Base-by-base conservation (phyloP, 2,888 invertebrate genomes). In the Phoenoteleia sp. region DNA sequence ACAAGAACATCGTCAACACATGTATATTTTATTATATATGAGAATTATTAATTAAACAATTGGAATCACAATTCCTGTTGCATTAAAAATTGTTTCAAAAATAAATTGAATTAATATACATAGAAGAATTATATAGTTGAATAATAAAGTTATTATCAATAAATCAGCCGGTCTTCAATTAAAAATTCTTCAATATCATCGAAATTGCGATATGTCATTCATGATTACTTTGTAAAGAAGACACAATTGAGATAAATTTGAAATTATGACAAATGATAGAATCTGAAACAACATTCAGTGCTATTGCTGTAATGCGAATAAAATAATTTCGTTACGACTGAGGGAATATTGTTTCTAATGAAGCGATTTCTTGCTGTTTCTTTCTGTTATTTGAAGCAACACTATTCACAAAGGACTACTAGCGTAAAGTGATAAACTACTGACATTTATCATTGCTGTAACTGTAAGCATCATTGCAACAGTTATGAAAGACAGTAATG, bases 401-500 rank as follows among this genome's bases (percentile, higher is more conserved):
- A n/a, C 36, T 36, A 52, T 67, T 67, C 33, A 52, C 67, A 36
- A 52, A 33, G 23, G 36, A 67, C 33, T 52, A 52, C 67, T 42
- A 56, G 33, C 21, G 58, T 56, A 29, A 58, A 58, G 42, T 58
- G 58, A 71, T 58, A 71, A 71, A 69, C 54, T 71, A 33, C 56
- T 45, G 71, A 58, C 71, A 71, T 71, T 71, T 58, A 71, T 71
- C 58, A 71, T 58, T 13, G 56, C 58, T 42, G 54, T 56, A 71
- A 56, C 58, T 47, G 47, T 71, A 71, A 71, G 58, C 71, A 71
- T 71, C 71, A 71, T 21, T 42, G 29, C 25, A 58, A 58, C 42
- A 58, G 71, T 71, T 71, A 58, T 47, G 39, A 71, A 71, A 54
- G 71, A 71, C 71, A 71, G 58, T 71, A 71, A 71, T 58, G 71